phyloP scores from a whole-genome alignment of 2,888 invertebrate genomes.

The Agrenia bidenticulata region DNA sequence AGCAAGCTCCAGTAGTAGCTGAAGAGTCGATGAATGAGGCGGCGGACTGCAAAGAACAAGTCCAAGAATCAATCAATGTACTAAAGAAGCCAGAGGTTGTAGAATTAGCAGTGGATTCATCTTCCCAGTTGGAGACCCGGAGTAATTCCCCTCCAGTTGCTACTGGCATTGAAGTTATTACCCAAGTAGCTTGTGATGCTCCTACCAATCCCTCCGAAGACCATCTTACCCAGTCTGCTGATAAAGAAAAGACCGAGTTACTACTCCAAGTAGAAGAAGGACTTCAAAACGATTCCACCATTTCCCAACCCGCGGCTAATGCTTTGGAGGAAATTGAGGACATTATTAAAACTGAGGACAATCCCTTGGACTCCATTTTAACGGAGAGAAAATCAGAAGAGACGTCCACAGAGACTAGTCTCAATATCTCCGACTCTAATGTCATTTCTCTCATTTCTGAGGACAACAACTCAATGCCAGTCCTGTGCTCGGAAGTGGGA shows the following conservation, averaged over 20 bases:
- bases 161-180: too few species aligned
- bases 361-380: neutral
- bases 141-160: too few species aligned
- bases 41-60: too few species aligned
- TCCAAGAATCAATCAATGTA: too few species aligned
- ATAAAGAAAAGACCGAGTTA: neutral
- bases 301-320: neutral
- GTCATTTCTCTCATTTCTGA: neutral
- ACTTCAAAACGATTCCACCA: neutral
- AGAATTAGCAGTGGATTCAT: conserved; percentile 28
- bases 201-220: too few species aligned
- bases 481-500: neutral
- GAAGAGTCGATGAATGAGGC: too few species aligned
- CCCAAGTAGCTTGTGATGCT: too few species aligned
- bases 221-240: too few species aligned
- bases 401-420: neutral
- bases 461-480: neutral
- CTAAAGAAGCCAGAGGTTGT: conserved; percentile 22
- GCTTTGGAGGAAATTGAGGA: neutral
- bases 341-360: neutral
- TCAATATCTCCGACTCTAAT: neutral
- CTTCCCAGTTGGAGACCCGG: too few species aligned
- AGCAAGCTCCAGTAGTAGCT: conserved; percentile 27
- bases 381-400: neutral
- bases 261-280: neutral